These are phyloP conservation scores for Cladorhizidae sp. DNA, from an alignment of 37 sponge, comb jelly and placozoan genomes.

Conservation along the genomic window DNA sequence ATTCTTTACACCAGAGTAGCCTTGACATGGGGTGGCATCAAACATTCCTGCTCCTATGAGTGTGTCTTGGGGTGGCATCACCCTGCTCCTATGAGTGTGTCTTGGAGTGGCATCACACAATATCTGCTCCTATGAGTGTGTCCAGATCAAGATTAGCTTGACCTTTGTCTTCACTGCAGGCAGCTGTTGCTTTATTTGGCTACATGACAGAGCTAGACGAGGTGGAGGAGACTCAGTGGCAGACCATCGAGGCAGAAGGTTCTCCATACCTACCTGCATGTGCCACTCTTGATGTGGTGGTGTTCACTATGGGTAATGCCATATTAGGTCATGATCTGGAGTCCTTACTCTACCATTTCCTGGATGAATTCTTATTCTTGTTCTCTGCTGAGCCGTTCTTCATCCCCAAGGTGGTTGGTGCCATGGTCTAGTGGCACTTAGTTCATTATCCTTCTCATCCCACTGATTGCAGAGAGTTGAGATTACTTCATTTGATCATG, in stretches of 20 bases:
- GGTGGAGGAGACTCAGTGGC: constrained; percentile 62
- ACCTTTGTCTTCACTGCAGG: too few relatives aligned
- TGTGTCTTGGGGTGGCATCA: too few relatives aligned
- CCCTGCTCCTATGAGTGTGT: too few relatives aligned
- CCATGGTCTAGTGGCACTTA: background rate
- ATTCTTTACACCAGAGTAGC: too few relatives aligned
- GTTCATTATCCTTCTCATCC: background rate
- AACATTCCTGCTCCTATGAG: too few relatives aligned
- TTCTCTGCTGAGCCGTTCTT: constrained; percentile 98
- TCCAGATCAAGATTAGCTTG: too few relatives aligned
- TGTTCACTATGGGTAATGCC: background rate
- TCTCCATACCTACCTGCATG: background rate
- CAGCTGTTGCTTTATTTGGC: constrained; percentile 88
- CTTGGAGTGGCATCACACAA: too few relatives aligned
- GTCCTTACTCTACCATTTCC: constrained; percentile 92
- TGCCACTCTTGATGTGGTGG: too few relatives aligned
- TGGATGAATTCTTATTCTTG: constrained; percentile 93
- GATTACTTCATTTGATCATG: constrained; percentile 88
- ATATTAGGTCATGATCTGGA: constrained; percentile 81
- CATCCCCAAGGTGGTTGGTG: constrained; percentile 67
- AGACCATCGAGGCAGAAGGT: constrained; percentile 79
- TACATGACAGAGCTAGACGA: constrained; percentile 89
- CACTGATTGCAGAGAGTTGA: constrained; percentile 54
- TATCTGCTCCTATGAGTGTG: too few relatives aligned
- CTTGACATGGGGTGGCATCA: too few relatives aligned